Base-by-base conservation (phyloP, 1,140 invertebrate genomes). In the Zophobas atratus region DNA sequence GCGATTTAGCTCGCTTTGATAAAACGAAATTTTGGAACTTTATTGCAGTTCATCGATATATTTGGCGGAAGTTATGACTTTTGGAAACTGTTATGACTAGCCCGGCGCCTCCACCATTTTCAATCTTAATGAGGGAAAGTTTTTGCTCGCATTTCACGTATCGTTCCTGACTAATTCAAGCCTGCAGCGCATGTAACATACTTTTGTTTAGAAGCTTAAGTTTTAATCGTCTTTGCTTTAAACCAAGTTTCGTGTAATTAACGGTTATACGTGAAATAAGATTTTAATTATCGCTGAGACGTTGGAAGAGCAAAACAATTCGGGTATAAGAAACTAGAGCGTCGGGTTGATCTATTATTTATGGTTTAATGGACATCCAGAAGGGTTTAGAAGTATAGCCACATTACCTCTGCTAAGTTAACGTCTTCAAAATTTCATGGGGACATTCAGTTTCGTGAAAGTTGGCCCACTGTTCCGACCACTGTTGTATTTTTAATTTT, bases 91-190 rank as follows among this genome's bases (percentile, higher is more conserved):
- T 57, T 57, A 36, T 5, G 55, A 57, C n/a, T 67, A 43, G 60
- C 39, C 60, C 60, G 60, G 60, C 60, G 39, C 60, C 60, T 67
- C 60, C 60, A 43, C 39, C 60, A 67, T 67, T 67, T 67, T 43
- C 6, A 20, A 1, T 20, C 60, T 60, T 20, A 60, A 36, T 35
- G 2, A 63, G 32, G 2, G 6, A 5, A 5, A 20, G 49, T 20
- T 51, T 51, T 51, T 51, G 2, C n/a, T 4, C 2, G 4, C 20
- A 51, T 51, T 51, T 51, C n/a, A 5, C n/a, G 2, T 51, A 2
- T 2, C 20, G 2, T 51, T 20, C 4, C n/a, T 2, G n/a, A 6
- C 20, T 51, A 51, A 51, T 51, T 51, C n/a, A 4, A 20, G 20
- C n/a, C 49, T 2, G 20, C 2, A 46, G 3, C 43, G 3, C 6